Base-by-base conservation (phyloP, 2,888 invertebrate genomes). In the Caenorhabditis doughertyi region DNA sequence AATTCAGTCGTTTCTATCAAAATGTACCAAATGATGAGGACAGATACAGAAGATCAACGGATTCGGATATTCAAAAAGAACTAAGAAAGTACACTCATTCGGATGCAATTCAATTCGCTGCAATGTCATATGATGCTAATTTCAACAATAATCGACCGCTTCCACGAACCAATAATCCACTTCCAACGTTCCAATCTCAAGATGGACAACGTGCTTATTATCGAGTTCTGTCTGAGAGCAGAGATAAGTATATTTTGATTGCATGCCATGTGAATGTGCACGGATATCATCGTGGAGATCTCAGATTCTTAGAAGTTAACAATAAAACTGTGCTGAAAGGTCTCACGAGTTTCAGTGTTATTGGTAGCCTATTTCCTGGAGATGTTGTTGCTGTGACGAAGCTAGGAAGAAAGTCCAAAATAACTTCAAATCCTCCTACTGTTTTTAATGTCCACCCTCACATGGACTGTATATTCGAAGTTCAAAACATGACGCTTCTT, bases 201-300 rank as follows among this genome's bases (percentile, higher is more conserved):
- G 25, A 35, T 2, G 60, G 25, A 51, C 11, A 13, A 8, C 51
- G 73, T 2, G 73, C 73, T 7, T 55, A 44, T 23, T 73, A 73
- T 23, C 62, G 60, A 21, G 73, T 73, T 7, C n/a, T 73, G 21
- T 21, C 18, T 3, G 42, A 44, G 3, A 44, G 9, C 4, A 18
- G 21, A 13, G 11, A 53, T 3, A 55, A 13, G 11, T 73, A 73
- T 39, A 55, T 55, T 44, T 23, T 73, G n/a, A 64, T 73, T 21
- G 73, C 73, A 2, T 73, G 73, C 21, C 73, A 73, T 27, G 39
- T 51, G 13, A 73, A 73, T 27, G 21, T 73, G 9, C 73, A 73
- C 21, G 73, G 73, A 21, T 60, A 27, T 29, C 73, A 73, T 64
- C 62, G 73, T 0, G 73, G 73, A 42, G 73, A 73, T n/a, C 55